Percentiles rank a stretch among this genome's conserved stretches.
These are phyloP conservation scores for Aramus guarauna DNA, from an alignment of 2,113 vertebrate species.

Conservation along the genomic window DNA sequence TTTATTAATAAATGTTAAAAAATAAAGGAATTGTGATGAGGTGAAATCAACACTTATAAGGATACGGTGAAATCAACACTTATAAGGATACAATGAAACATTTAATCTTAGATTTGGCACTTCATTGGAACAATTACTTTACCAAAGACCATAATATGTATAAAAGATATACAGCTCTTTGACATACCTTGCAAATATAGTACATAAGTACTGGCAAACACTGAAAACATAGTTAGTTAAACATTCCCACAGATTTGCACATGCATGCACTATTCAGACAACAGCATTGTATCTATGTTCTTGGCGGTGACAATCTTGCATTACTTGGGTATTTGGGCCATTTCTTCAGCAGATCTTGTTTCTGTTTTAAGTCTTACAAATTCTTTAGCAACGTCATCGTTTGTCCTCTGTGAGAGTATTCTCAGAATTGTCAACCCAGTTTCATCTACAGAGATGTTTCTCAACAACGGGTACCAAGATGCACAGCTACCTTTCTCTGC, in stretches of 20 bases:
- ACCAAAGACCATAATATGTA: conserved; percentile 87
- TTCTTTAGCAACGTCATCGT: conserved; percentile 95
- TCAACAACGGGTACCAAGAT: conserved; percentile 86
- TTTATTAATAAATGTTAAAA: conserved; percentile 70
- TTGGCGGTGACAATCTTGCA: neutral
- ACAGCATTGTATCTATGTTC: conserved; percentile 65
- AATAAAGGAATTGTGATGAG: conserved; percentile 70
- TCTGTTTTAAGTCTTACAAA: conserved; percentile 97
- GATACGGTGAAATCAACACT: conserved; percentile 75
- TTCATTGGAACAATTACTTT: conserved; percentile 92
- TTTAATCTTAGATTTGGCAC: conserved; percentile 92
- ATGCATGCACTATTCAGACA: conserved; percentile 89
- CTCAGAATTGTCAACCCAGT: conserved; percentile 95
- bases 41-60: conserved; percentile 78
- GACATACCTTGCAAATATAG: conserved; percentile 86
- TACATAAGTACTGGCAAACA: conserved; percentile 92
- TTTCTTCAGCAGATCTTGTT: conserved; percentile 87
- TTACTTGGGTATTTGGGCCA: conserved; percentile 60
- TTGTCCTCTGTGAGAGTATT: conserved; percentile 97
- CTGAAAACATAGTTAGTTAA: conserved; percentile 83
- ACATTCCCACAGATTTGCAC: conserved; percentile 96
- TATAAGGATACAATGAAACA: conserved; percentile 77
- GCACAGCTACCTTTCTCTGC: conserved; percentile 82
- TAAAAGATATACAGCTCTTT: conserved; percentile 83
- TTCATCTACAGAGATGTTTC: conserved; percentile 85